Evolutionary conservation across 2,113 vertebrate species (phyloP).

Genomic region (Leucopsar rothschildi): DNA sequence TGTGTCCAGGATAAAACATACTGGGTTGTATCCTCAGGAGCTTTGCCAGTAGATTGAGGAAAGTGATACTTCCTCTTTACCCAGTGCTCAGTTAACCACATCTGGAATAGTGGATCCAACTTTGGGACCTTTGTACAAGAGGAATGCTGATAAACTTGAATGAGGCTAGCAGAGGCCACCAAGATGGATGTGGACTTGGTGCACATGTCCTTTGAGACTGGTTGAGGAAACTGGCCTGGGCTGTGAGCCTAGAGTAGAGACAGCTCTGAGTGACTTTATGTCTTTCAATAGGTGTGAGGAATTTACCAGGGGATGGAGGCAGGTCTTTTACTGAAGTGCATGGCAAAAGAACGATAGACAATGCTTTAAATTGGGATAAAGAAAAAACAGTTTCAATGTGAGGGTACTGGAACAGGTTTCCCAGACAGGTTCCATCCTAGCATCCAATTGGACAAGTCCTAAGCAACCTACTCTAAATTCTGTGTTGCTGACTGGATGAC

Average conservation of each 20-base stretch:
- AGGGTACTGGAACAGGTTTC: not conserved
- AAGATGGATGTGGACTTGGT: not conserved
- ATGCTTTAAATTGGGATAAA: not conserved
- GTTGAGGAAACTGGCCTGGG: not conserved
- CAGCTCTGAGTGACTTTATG: not conserved
- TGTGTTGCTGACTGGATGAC: not conserved
- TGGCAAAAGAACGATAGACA: not conserved
- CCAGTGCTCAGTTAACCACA: not conserved
- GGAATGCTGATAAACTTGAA: not conserved
- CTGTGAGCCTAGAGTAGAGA: not conserved
- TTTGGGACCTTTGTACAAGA: not conserved
- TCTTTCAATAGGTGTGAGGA: not conserved
- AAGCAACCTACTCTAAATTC: not conserved
- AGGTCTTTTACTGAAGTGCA: not conserved
- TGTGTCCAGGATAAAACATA: not conserved
- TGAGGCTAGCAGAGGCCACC: not conserved
- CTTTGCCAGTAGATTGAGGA: not conserved
- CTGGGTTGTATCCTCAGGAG: not conserved
- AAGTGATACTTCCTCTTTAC: not conserved
- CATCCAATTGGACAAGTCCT: not conserved
- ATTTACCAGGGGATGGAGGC: not conserved
- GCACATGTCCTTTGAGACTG: not conserved
- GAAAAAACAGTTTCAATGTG: not conserved
- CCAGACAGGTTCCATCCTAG: not conserved
- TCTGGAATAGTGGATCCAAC: not conserved